Evolutionary conservation across 2,888 invertebrate species (phyloP).

Genomic region (Drosophila paucipuncta): DNA sequence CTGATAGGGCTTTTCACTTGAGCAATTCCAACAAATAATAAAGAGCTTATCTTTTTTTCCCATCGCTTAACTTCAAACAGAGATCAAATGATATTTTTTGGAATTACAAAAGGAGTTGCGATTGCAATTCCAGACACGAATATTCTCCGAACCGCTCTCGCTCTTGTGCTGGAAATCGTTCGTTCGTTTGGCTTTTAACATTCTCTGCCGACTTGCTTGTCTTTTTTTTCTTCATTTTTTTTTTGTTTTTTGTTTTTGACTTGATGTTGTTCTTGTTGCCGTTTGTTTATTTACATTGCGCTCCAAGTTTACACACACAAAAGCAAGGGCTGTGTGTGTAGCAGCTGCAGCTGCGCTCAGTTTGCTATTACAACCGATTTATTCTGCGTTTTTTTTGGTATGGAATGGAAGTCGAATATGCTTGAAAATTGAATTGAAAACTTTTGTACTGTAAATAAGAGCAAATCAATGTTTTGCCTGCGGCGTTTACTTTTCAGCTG

Average conservation of each 20-base stretch:
- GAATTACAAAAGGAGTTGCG: not conserved
- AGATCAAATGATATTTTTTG: conserved; percentile 4
- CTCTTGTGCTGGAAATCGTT: conserved; percentile 14
- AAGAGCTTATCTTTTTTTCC: not conserved
- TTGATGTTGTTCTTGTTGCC: conserved; percentile 57
- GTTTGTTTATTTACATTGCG: conserved; percentile 79
- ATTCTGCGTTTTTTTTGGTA: not conserved
- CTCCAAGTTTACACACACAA: conserved; percentile 73
- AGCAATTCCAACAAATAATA: not conserved
- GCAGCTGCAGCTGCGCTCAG: conserved; percentile 58
- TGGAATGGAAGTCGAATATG: conserved; percentile 43
- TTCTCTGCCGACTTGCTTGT: conserved; percentile 42
- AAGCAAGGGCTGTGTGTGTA: conserved; percentile 37
- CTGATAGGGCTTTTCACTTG: not conserved
- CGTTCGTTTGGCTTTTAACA: conserved; percentile 11
- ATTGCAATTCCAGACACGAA: conserved; percentile 10
- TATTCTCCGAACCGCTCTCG: conserved; percentile 23
- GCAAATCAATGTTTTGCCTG: conserved; percentile 39
- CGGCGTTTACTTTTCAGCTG: conserved; percentile 38
- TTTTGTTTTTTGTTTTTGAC: conserved; percentile 13
- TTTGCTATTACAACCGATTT: conserved; percentile 55
- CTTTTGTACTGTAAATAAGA: conserved; percentile 63
- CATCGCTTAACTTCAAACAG: not conserved
- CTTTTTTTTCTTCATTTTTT: conserved; percentile 11
- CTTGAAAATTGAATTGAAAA: conserved; percentile 61